Percentiles rank a stretch among this genome's conserved stretches.
These are phyloP conservation scores for Cyclina sinensis DNA, from an alignment of 1,140 invertebrate genomes.

Conservation along the genomic window DNA sequence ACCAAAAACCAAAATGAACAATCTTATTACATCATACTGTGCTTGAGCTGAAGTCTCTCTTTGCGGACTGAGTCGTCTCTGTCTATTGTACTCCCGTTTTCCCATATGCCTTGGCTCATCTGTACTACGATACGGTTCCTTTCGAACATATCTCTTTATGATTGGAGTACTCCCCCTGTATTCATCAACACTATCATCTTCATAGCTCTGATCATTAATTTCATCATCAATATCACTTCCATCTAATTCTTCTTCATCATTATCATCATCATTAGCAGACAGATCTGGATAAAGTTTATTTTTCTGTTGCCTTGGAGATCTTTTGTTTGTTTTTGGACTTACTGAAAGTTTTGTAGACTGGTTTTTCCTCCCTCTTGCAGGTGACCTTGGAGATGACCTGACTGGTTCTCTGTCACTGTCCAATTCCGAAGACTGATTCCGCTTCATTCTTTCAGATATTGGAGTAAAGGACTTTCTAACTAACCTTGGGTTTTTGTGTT, in stretches of 20 bases:
- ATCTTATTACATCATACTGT: neutral
- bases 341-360: neutral
- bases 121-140: neutral
- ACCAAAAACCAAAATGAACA: neutral
- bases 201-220: neutral
- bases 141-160: neutral
- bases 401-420: neutral
- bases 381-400: neutral
- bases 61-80: neutral
- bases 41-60: neutral
- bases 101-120: neutral
- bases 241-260: neutral
- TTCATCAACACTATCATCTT: neutral
- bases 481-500: neutral
- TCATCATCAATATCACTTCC: slow-evolving; percentile 33
- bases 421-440: neutral
- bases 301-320: slow-evolving; percentile 9
- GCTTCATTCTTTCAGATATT: slow-evolving; percentile 14
- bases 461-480: neutral
- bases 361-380: neutral
- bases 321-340: slow-evolving; percentile 3
- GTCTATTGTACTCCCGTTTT: neutral
- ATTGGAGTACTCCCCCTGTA: neutral
- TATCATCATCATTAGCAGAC: neutral
- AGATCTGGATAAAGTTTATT: slow-evolving; percentile 10